Evolutionary conservation across 2,113 vertebrate genomes (phyloP), one percentile per base, ranked within the genome.

Genomic region (Phocoena sinus): DNA sequence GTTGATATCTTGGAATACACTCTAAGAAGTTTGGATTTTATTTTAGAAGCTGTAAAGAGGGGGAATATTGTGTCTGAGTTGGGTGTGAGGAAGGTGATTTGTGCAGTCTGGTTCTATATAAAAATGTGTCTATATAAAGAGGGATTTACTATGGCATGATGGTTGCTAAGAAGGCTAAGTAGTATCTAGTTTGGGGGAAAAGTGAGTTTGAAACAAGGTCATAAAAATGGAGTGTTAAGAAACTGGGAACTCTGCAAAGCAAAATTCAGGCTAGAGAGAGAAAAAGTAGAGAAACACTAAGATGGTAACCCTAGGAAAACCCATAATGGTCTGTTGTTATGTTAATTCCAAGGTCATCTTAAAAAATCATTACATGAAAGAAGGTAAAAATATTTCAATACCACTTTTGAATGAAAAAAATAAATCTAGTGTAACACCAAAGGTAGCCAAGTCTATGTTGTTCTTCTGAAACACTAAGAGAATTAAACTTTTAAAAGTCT

Each of bases 381-480:
- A 96, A 88, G 44, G 53, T 68, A 47, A 50, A 83, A 90, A 83
- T 90, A 21, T 85, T 79, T 87, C n/a, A 94, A 73, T 50, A 74
- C 14, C 18, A 88, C 5, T 63, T 80, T 77, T 84, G 23, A 87
- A 62, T 38, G 2, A 84, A 20, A 88, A 74, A 80, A 79, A 80
- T 2, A 36, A 58, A 71, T 44, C 6, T 53, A 60, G 6, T 60
- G 26, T 80, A 81, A 68, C 14, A 65, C 36, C 81, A 88, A 82
- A 68, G 4, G 36, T 26, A 84, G 26, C 17, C 67, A 88, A 31
- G 38, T 90, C 60, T 89, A 31, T 50, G 33, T 36, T 93, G 44
- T 82, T 90, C 31, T 93, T 93, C 74, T 91, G 38, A 93, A 93
- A 91, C 11, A 91, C 12, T 28, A 47, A 67, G 18, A 93, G 14